phyloP scores from a whole-genome alignment of 2,797 vertebrate genomes.

The Crotalus adamanteus region DNA sequence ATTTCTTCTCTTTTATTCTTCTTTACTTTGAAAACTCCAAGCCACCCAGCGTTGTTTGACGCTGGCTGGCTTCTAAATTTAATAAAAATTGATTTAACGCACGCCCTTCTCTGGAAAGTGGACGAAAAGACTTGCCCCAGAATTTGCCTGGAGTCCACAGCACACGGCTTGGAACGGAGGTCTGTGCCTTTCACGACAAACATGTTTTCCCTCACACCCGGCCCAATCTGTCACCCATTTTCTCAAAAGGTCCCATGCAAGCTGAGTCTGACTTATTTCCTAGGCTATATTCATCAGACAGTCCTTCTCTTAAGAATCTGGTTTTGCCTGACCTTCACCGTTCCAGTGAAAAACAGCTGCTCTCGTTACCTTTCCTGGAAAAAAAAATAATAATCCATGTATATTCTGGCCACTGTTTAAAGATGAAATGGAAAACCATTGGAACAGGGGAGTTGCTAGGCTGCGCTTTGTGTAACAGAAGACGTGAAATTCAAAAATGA shows the following conservation, averaged over 20 bases:
- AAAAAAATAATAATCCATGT: not conserved
- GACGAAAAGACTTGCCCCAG: not conserved
- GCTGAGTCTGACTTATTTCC: not conserved
- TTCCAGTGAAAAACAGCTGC: not conserved
- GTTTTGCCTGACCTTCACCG: not conserved
- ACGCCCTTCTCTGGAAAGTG: not conserved
- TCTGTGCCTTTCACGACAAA: not conserved
- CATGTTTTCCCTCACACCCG: not conserved
- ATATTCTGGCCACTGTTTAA: constrained; percentile 1
- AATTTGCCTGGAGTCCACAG: not conserved
- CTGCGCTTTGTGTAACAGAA: constrained; percentile 5
- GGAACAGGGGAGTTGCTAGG: not conserved
- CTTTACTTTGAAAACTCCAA: not conserved
- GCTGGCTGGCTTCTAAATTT: not conserved
- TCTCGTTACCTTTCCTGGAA: not conserved
- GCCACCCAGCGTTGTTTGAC: not conserved
- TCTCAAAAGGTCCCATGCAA: too few relatives aligned
- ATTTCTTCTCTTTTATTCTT: not conserved
- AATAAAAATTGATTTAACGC: not conserved
- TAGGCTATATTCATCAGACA: not conserved
- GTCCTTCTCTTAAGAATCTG: not conserved
- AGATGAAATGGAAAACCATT: not conserved
- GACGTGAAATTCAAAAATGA: constrained; percentile 15
- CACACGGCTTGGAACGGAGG: not conserved
- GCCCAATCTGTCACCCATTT: not conserved